Evolutionary conservation across 2,888 invertebrate genomes (phyloP), one percentile per base, ranked within the genome.

Genomic region (Nasonia oneida): DNA sequence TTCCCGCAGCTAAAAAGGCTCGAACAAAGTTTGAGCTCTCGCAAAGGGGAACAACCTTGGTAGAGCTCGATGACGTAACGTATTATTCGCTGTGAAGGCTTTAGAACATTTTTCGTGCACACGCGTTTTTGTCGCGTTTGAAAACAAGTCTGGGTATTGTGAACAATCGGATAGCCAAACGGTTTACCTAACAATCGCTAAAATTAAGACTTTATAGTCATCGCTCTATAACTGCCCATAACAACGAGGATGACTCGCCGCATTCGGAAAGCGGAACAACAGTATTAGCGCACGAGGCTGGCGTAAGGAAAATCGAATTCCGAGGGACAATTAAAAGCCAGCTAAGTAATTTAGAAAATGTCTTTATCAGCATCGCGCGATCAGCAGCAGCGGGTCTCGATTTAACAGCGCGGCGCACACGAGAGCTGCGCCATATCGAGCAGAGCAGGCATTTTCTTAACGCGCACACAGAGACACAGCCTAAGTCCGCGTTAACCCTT

Each of bases 261-360:
- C 12, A 47, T 47, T 47, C 47, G 10, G 12, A 47, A 47, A 2
- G 47, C 47, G 47, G 47, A 47, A 47, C 47, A 47, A 10, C 47
- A 47, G 47, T 47, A 47, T 8, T 61, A n/a, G 23, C 3, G 37
- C 3, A 18, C n/a, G 0, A 3, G 23, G 57, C 57, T 61, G n/a
- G 57, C 57, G 57, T 61, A 61, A 61, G 8, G 57, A 61, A 61
- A 61, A n/a, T 61, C n/a, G 57, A n/a, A 61, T 61, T n/a, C 37
- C 71, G 71, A 5, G 4, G 71, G 15, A 71, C 71, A 71, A 37
- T 71, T 71, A 71, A 71, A 71, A 39, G 37, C 71, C 14, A 23
- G 47, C 23, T 47, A 10, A 76, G 75, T 53, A 57, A 76, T 76
- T 76, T 57, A 10, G 57, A 76, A 76, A 57, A 57, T 76, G 75